Base-by-base conservation (phyloP, 2,113 vertebrate species). In the Ploceus nigricollis region DNA sequence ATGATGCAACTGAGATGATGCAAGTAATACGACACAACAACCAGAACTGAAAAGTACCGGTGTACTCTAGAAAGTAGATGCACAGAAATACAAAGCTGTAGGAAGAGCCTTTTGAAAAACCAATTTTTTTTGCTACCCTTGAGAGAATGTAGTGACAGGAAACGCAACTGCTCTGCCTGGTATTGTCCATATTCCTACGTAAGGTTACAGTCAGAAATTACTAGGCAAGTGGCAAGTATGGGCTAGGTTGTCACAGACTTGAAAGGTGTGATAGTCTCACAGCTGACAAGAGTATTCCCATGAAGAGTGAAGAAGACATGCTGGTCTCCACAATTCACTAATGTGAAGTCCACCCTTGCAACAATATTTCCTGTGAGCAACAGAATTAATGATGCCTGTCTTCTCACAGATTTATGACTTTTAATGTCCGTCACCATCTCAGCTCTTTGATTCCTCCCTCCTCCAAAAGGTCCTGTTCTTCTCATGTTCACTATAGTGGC, bases 401-500 rank as follows among this genome's bases (percentile, higher is more conserved):
- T 64, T 71, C 69, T 71, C 70, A 37, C 11, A 64, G 56, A 58
- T 40, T 42, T 54, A 4, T 42, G 28, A 12, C 63, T 71, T 65
- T 82, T 71, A 31, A 40, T 16, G 28, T 40, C 33, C 15, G 66
- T 78, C 30, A 44, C 13, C 10, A 64, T 56, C 70, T 68, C 39
- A 56, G 28, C 40, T 72, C 25, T 35, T 78, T 50, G 54, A 24
- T 35, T 54, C 44, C 19, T 76, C 27, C 12, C 22, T 48, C 28
- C 33, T 92, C 37, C 35, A 82, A 18, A 37, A 65, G 21, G 18
- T 82, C 15, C 60, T 75, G 39, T 33, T 80, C 13, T 71, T 82
- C 45, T 35, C 40, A 22, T 0, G 0, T 23, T 64, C 47, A 30
- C 16, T 23, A 7, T 1, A 70, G 27, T 16, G 83, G 7, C 33